Conservation (phyloP, 2,888 invertebrate genomes). For the Euplexia lucipara region DNA sequence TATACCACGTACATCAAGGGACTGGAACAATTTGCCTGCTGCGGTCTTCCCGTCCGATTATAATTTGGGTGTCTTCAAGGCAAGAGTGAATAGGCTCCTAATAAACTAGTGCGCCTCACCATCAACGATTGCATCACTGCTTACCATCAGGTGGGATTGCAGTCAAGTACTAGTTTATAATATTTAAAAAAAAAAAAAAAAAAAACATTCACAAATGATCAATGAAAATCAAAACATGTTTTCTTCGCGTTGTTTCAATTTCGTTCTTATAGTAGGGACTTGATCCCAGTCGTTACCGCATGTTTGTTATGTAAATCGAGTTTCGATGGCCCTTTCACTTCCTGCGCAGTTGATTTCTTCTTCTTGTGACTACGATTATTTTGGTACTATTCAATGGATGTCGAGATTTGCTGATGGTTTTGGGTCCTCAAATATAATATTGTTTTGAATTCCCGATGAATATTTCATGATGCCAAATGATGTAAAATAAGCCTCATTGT, state of each 20-base stretch:
- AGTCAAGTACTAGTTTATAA: too few relatives aligned
- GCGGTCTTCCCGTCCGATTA: too few relatives aligned
- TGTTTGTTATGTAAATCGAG: conserved; percentile 76
- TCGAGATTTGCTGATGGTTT: conserved; percentile 26
- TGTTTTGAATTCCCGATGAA: conserved; percentile 42
- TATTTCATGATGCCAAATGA: conserved; percentile 43
- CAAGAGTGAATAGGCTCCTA: too few relatives aligned
- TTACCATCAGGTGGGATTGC: too few relatives aligned
- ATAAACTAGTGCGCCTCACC: too few relatives aligned
- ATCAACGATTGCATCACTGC: too few relatives aligned
- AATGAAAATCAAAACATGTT: neutral
- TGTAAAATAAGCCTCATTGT: conserved; percentile 34
- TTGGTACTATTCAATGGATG: conserved; percentile 45
- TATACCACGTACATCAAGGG: too few relatives aligned
- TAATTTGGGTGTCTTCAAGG: too few relatives aligned
- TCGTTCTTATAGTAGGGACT: conserved; percentile 34
- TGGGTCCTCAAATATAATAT: conserved; percentile 18
- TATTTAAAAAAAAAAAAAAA: too few relatives aligned
- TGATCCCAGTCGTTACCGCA: conserved; percentile 65
- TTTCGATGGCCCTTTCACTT: conserved; percentile 68
- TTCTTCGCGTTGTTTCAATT: conserved; percentile 15
- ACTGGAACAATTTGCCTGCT: too few relatives aligned
- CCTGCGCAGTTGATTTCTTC: conserved; percentile 61
- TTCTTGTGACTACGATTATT: conserved; percentile 67
- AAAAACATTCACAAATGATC: too few relatives aligned